phyloP scores from a whole-genome alignment of 1,140 invertebrate species.

The Cyphomyrmex costatus region DNA sequence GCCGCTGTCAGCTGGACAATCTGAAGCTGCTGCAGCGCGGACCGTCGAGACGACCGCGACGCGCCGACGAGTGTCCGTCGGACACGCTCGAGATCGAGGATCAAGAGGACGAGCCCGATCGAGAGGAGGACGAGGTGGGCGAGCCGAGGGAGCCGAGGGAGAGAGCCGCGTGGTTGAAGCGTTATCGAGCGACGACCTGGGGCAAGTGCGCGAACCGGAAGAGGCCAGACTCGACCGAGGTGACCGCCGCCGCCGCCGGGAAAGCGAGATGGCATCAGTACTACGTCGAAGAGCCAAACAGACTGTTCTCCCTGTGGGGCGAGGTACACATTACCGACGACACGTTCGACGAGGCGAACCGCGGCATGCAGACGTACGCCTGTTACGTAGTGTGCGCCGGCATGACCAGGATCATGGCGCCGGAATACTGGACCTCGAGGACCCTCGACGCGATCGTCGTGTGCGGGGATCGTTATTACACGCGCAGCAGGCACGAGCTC shows the following conservation, averaged over 20 bases:
- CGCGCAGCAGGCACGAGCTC: constrained; percentile 68
- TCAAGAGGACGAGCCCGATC: constrained; percentile 47
- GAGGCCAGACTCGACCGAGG: constrained; percentile 11
- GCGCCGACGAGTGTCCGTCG: constrained; percentile 62
- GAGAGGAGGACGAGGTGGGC: constrained; percentile 35
- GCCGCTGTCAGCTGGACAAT: constrained; percentile 78
- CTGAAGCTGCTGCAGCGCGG: constrained; percentile 70
- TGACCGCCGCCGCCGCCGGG: not conserved
- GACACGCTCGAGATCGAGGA: constrained; percentile 65
- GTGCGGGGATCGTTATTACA: constrained; percentile 80
- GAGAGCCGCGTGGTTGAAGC: constrained; percentile 74
- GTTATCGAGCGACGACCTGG: constrained; percentile 74
- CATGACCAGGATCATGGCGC: constrained; percentile 81
- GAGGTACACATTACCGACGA: constrained; percentile 77
- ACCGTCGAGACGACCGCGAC: not conserved
- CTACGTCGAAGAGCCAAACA: constrained; percentile 73
- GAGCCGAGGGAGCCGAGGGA: constrained; percentile 67
- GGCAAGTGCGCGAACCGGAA: constrained; percentile 42
- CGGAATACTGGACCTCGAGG: constrained; percentile 81
- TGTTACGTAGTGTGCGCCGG: constrained; percentile 82
- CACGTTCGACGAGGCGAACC: constrained; percentile 77
- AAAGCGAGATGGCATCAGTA: constrained; percentile 80
- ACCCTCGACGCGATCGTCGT: constrained; percentile 79
- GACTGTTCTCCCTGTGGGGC: constrained; percentile 80
- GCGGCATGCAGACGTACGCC: constrained; percentile 76